Base-by-base conservation (phyloP, 2,888 invertebrate species). In the Eupithecia exiguata region DNA sequence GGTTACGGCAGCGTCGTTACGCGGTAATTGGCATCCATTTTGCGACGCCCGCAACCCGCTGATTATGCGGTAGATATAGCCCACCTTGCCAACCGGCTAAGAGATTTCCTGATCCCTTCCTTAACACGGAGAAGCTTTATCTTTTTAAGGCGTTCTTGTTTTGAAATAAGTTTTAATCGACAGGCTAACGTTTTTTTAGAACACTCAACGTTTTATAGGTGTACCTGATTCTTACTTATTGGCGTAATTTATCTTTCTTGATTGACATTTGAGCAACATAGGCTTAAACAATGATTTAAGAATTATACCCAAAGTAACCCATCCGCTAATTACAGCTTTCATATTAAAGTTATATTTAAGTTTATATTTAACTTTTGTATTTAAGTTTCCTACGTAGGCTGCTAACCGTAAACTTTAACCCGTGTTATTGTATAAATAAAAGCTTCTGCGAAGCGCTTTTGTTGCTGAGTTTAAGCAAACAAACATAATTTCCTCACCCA, bases 11-110 rank as follows among this genome's bases (percentile, higher is more conserved):
- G 77, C 78, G 77, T 79, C 80, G 79, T 76, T 80, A 77, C 78
- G 72, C 77, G 74, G 79, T 82, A 82, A 81, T 82, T 81, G 79
- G 82, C 76, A 78, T 74, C 79, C 78, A 80, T 80, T 80, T 80
- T 77, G 79, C 77, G 77, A 78, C 77, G 79, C 80, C 79, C 80
- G 78, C 79, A 79, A 73, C 76, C 77, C 78, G 72, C 78, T 80
- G 80, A 80, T 80, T 80, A 80, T 79, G 80, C 79, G 79, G 79
- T 78, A 78, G 77, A 78, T 78, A 78, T 75, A 78, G 65, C 76
- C 76, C 78, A 81, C 77, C 79, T 79, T 74, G 58, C 61, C 75
- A 43, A 76, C 77, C 69, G 73, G 75, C 73, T 78, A 72, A 78
- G 77, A 79, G 74, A 80, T 80, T 79, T 75, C 69, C 62, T 74